These are phyloP conservation scores for Eudemis profundana DNA, from an alignment of 2,888 invertebrate species.

Conservation along the genomic window DNA sequence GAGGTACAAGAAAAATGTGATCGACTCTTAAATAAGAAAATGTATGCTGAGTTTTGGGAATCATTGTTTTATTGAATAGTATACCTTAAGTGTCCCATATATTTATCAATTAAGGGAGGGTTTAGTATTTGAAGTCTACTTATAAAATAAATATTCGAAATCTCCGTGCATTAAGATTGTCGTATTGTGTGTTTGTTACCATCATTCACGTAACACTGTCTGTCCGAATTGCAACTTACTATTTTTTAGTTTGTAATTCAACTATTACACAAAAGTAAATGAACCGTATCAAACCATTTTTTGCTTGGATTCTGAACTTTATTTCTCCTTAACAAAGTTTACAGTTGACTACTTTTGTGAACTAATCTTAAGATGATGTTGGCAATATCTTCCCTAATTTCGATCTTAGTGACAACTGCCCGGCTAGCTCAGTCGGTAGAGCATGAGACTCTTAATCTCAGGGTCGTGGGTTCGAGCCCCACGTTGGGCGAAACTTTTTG, in stretches of 20 bases:
- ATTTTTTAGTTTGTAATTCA: neutral
- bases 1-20: too few species aligned
- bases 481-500: constrained; percentile 47
- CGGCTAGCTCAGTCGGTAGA: constrained; percentile 84
- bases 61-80: too few species aligned
- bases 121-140: too few species aligned
- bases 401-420: constrained; percentile 54
- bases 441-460: constrained; percentile 87
- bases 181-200: too few species aligned
- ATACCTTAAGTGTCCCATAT: too few species aligned
- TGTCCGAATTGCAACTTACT: too few species aligned
- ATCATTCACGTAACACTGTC: too few species aligned
- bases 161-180: too few species aligned
- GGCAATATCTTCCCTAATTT: constrained; percentile 13
- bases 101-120: too few species aligned
- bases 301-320: neutral
- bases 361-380: neutral
- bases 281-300: neutral
- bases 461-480: constrained; percentile 87
- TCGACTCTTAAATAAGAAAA: too few species aligned
- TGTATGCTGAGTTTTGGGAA: too few species aligned
- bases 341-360: neutral
- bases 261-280: neutral
- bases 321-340: neutral
- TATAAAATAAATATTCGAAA: too few species aligned